phyloP scores from a whole-genome alignment of 2,888 invertebrate genomes.

The Drosophila paracracens region DNA sequence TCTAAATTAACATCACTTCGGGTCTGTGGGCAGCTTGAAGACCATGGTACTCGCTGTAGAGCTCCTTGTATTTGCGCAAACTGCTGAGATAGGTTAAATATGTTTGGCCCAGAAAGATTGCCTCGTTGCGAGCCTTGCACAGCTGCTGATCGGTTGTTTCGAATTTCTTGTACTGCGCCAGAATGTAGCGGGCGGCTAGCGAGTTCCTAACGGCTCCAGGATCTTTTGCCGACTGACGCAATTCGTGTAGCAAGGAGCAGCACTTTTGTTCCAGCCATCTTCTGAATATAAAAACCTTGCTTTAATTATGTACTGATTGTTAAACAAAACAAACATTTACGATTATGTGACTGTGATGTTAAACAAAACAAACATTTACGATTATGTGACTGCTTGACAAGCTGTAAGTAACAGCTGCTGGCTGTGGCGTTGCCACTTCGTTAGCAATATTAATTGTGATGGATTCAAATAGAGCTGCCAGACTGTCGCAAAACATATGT shows the following conservation, averaged over 20 bases:
- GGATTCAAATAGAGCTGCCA: not conserved
- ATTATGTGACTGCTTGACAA: conserved; percentile 54
- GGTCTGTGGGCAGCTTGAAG: conserved; percentile 65
- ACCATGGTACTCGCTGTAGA: conserved; percentile 91
- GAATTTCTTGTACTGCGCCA: conserved; percentile 90
- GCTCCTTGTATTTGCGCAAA: conserved; percentile 88
- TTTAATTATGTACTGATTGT: not conserved
- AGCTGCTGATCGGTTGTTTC: conserved; percentile 92
- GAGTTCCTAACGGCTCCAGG: conserved; percentile 82
- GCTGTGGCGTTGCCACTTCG: conserved; percentile 19
- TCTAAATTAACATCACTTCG: conserved; percentile 3
- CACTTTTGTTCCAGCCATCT: conserved; percentile 77
- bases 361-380: conserved; percentile 24
- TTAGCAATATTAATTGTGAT: too few species aligned
- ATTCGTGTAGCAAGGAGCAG: conserved; percentile 82
- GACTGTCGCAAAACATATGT: not conserved
- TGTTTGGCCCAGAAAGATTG: conserved; percentile 90
- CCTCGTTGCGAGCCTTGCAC: conserved; percentile 93
- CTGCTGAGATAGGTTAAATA: conserved; percentile 92
- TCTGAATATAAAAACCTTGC: not conserved
- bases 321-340: conserved; percentile 22
- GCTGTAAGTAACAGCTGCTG: conserved; percentile 33
- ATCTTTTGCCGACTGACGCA: conserved; percentile 76
- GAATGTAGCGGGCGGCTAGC: conserved; percentile 86
- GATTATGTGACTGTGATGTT: conserved; percentile 57